Base-by-base conservation (phyloP, 2,113 vertebrate species). In the Myanophis thanlyinensis region DNA sequence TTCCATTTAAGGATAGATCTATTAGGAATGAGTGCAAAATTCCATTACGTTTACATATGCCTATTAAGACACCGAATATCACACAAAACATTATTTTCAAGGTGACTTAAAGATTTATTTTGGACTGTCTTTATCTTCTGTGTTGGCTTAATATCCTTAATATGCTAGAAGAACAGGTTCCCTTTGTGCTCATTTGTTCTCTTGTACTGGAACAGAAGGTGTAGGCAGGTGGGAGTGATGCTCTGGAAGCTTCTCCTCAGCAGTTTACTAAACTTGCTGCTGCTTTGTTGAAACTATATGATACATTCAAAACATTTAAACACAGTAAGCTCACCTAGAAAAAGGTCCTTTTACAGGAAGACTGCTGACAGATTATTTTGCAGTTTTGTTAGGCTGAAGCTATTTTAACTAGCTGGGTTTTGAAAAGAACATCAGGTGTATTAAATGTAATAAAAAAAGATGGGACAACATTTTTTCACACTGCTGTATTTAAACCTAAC, bases 141-240 rank as follows among this genome's bases (percentile, higher is more conserved):
- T 80, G n/a, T 40, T 80, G 35, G 35, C n/a, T 20, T 80, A 80
- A 80, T 86, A 35, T 18, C 15, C 27, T 59, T 89, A 86, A 10
- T 52, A 3, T 93, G 47, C 56, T 56, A 94, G 73, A 89, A 93
- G 89, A 30, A 13, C n/a, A 49, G 52, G 5, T 10, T 90, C 89
- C 89, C 93, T 49, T 11, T 93, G 0, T 23, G 49, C 93, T 92
- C 18, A 47, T 93, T 90, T 92, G 89, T 92, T 94, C 59, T 51
- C 18, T 80, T 80, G 67, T 40, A 20, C 35, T 80, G 20, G 35
- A 80, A 40, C 35, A 80, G 35, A 35, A 40, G 18, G 7, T 22
- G n/a, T 40, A 80, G 67, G 1, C n/a, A 80, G 3, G 7, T 10
- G 35, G 1, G 23, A 53, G 44, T 15, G 1, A 53, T 40, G 27